Percentiles rank a stretch among this genome's conserved stretches.
Evolutionary conservation across 1,140 invertebrate species (phyloP).

Genomic region (Drosophila ogumai): DNA sequence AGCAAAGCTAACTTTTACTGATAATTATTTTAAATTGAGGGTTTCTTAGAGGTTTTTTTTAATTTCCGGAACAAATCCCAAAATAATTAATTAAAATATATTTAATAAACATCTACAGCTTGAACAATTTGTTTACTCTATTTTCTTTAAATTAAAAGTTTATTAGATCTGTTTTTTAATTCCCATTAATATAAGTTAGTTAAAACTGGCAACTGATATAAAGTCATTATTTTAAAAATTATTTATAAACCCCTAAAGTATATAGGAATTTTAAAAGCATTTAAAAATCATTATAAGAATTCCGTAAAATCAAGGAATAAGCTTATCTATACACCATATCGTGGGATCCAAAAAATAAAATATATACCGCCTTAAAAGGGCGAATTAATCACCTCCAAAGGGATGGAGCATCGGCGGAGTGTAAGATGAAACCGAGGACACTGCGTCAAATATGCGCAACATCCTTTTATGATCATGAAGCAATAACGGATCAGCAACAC

Average conservation of each 20-base stretch:
- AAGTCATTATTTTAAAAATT: background rate
- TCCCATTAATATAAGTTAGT: background rate
- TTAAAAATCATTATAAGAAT: background rate
- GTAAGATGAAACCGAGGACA: constrained; percentile 10
- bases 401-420: background rate
- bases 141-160: too few relatives aligned
- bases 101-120: too few relatives aligned
- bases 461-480: constrained; percentile 77
- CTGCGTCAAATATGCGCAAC: constrained; percentile 60
- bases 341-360: constrained; percentile 1
- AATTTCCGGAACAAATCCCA: too few relatives aligned
- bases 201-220: too few relatives aligned
- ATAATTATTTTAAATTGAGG: background rate
- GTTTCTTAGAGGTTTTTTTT: background rate
- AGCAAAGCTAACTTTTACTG: too few relatives aligned
- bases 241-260: background rate
- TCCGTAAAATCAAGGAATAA: background rate
- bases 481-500: constrained; percentile 59
- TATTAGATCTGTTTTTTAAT: too few relatives aligned
- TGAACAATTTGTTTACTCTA: too few relatives aligned
- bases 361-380: constrained; percentile 1
- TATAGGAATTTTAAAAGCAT: background rate
- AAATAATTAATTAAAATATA: too few relatives aligned
- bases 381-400: background rate
- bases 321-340: constrained; percentile 1